phyloP scores from a whole-genome alignment of 2,888 invertebrate species.

The Sphecodes monilicornis region DNA sequence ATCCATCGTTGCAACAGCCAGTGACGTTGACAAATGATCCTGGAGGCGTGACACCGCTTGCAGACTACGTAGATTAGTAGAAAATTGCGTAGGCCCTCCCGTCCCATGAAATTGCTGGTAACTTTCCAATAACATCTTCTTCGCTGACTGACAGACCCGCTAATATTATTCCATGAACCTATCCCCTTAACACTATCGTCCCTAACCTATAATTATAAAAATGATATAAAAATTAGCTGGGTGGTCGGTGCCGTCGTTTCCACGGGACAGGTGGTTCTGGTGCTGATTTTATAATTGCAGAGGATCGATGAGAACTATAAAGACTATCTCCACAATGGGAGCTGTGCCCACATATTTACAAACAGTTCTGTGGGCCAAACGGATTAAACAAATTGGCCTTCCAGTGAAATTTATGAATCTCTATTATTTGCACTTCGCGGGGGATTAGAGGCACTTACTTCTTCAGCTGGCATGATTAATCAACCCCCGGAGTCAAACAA shows the following conservation, averaged over 20 bases:
- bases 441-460: background rate
- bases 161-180: background rate
- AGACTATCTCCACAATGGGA: too few species aligned
- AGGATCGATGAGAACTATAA: too few species aligned
- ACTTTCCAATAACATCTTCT: background rate
- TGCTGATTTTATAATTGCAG: too few species aligned
- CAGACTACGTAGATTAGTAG: background rate
- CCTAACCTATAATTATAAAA: too few species aligned
- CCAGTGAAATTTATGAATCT: background rate
- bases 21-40: constrained; percentile 19
- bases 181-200: background rate
- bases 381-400: background rate
- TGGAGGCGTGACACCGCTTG: background rate
- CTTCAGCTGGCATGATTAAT: constrained; percentile 7
- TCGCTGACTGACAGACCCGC: background rate
- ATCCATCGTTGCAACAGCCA: background rate
- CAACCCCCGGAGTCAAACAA: background rate
- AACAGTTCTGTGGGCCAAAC: too few species aligned
- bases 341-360: too few species aligned
- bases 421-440: background rate
- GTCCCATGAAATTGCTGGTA: background rate
- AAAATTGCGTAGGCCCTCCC: background rate
- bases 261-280: too few species aligned
- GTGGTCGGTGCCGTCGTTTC: too few species aligned
- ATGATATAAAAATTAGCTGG: too few species aligned